Percentiles rank a stretch among this genome's conserved stretches.
Conservation (phyloP, 2,888 invertebrate species). For the Thereva unica region DNA sequence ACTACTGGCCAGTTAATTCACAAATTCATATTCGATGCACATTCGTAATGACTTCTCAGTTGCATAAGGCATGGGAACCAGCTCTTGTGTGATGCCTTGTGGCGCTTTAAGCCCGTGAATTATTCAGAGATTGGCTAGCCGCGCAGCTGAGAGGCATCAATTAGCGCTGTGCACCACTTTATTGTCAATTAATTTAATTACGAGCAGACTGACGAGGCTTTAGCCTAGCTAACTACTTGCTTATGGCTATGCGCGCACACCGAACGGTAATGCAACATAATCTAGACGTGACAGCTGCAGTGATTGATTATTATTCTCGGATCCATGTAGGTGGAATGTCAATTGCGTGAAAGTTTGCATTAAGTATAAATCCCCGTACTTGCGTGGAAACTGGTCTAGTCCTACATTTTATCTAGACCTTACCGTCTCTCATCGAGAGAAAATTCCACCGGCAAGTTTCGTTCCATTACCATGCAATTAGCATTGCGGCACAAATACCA, state of each 20-base stretch:
- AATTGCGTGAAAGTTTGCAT: constrained; percentile 29
- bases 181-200: constrained; percentile 39
- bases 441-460: constrained; percentile 19
- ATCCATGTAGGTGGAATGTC: constrained; percentile 30
- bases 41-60: constrained; percentile 26
- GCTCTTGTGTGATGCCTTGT: constrained; percentile 12
- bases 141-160: constrained; percentile 21
- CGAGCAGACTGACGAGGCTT: constrained; percentile 32
- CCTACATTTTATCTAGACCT: not conserved
- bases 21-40: constrained; percentile 27
- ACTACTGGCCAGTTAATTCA: constrained; percentile 24
- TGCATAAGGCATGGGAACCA: constrained; percentile 33
- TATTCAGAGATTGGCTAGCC: constrained; percentile 17
- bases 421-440: not conserved
- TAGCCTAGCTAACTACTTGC: constrained; percentile 8
- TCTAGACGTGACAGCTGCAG: not conserved
- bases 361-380: constrained; percentile 8
- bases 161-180: constrained; percentile 32
- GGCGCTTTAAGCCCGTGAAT: constrained; percentile 19
- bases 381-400: not conserved
- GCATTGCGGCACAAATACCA: constrained; percentile 29
- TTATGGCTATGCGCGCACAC: constrained; percentile 17
- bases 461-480: constrained; percentile 33
- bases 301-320: constrained; percentile 31
- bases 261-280: not conserved